Percentiles rank a stretch among this genome's conserved stretches.
Evolutionary conservation across 2,113 vertebrate species (phyloP).

Genomic region (Meleagris gallopavo): DNA sequence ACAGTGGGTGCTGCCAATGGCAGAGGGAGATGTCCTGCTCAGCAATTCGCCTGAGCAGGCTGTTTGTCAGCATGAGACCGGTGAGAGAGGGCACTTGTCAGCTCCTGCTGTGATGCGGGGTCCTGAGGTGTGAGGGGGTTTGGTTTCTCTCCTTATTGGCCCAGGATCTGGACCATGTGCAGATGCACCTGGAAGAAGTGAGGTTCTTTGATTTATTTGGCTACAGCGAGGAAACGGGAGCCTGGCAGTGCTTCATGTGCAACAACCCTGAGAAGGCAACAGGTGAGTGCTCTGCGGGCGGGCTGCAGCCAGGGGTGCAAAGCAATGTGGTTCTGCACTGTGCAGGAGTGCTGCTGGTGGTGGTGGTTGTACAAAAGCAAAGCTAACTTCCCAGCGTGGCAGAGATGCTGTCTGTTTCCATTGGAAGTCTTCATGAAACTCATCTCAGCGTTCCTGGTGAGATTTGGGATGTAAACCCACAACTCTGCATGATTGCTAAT

Average conservation of each 20-base stretch:
- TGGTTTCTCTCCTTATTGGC: not conserved
- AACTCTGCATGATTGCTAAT: rapidly evolving
- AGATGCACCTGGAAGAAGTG: slow-evolving; percentile 91
- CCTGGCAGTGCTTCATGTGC: slow-evolving; percentile 98
- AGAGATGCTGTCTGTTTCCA: not conserved
- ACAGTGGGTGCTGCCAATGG: not conserved
- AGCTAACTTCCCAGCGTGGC: not conserved
- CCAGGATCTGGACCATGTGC: slow-evolving; percentile 91
- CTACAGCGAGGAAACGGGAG: slow-evolving; percentile 87
- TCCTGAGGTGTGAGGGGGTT: not conserved
- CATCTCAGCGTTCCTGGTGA: not conserved
- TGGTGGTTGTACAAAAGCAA: not conserved
- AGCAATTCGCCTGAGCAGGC: rapidly evolving
- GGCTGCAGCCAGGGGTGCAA: not conserved
- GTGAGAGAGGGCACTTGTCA: rapidly evolving
- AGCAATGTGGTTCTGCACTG: not conserved
- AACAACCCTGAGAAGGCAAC: slow-evolving; percentile 94
- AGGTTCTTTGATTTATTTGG: slow-evolving; percentile 97
- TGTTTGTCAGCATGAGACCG: rapidly evolving
- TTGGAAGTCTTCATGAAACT: not conserved
- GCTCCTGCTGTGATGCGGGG: not conserved
- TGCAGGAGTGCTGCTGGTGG: not conserved
- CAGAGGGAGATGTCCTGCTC: not conserved
- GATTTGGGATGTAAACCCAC: not conserved
- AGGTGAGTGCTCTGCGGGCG: slow-evolving; percentile 74